Evolutionary conservation across 2,888 invertebrate genomes (phyloP), one percentile per base, ranked within the genome.

Genomic region (Chaetogeoica ovagalla): DNA sequence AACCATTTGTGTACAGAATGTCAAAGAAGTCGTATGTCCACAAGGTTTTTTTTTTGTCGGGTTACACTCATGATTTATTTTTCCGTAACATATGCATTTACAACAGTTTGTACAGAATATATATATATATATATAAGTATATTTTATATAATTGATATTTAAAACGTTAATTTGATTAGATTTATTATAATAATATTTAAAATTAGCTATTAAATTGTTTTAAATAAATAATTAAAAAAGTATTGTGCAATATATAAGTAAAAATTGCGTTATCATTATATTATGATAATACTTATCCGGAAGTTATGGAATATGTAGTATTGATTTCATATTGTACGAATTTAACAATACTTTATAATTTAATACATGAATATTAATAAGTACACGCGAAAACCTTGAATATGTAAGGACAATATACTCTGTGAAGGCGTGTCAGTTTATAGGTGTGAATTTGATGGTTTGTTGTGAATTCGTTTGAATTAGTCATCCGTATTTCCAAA

Each of bases 291-390:
- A 23, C 19, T 75, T 11, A 23, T 73, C 57, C 65, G 57, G 65
- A 57, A 65, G 65, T 57, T 52, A 15, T 15, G 37, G n/a, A 63
- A 37, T 30, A 19, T 17, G 52, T 6, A 15, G 57, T 66, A 43
- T 75, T 75, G 74, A 75, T 74, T 65, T 74, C 23, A 21, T 66
- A 43, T 75, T 65, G 65, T 66, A 66, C 43, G 57, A 2, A 57
- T 57, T 66, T 43, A 19, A 75, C 74, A 75, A 75, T 75, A 75
- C 55, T 63, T 65, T 66, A 66, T 75, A 75, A 75, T 75, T 75
- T 66, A 75, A 57, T 76, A 48, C 15, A 77, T 70, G 70, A 77
- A 77, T 77, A 77, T 70, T 69, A 62, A 70, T 77, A 57, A 37
- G 30, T 21, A 23, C 17, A 5, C 5, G 37, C 1, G 19, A 17